Conservation (phyloP, 1,140 invertebrate species). For the Lordiphosa collinella region DNA sequence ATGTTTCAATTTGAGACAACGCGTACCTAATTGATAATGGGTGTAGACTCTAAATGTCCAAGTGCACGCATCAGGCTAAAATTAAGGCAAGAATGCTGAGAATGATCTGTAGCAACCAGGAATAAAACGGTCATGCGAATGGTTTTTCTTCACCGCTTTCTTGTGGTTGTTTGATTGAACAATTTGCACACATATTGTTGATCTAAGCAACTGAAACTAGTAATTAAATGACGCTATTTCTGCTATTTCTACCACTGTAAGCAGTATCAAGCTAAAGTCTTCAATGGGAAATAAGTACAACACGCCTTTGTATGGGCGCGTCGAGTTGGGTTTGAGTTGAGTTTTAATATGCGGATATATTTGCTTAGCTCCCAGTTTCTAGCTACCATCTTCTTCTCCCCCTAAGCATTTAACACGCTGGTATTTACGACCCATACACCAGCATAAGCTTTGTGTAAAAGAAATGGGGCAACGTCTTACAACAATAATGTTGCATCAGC, state of each 20-base stretch:
- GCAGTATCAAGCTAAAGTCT: slow-evolving; percentile 35
- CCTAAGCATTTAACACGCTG: slow-evolving; percentile 65
- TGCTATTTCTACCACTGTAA: background rate
- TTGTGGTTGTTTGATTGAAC: too few species aligned
- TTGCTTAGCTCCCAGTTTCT: slow-evolving; percentile 33
- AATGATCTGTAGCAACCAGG: too few species aligned
- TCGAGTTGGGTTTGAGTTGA: slow-evolving; percentile 47
- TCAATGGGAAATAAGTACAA: slow-evolving; percentile 72
- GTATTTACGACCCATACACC: slow-evolving; percentile 54
- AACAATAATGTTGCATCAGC: slow-evolving; percentile 32
- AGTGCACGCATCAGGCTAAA: too few species aligned
- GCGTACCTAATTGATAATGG: too few species aligned
- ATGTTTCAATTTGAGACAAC: too few species aligned
- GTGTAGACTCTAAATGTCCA: too few species aligned
- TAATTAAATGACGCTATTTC: too few species aligned
- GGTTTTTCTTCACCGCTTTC: too few species aligned
- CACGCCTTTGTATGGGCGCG: slow-evolving; percentile 48
- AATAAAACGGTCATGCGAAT: too few species aligned
- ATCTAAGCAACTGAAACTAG: too few species aligned
- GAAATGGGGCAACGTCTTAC: slow-evolving; percentile 34
- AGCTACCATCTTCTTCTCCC: slow-evolving; percentile 13
- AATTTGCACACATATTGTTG: too few species aligned
- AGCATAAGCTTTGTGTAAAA: slow-evolving; percentile 17
- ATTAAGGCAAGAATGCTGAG: too few species aligned
- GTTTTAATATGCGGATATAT: slow-evolving; percentile 55